phyloP scores from a whole-genome alignment of 2,797 vertebrate genomes.

The Stomatorhinus walkeri region DNA sequence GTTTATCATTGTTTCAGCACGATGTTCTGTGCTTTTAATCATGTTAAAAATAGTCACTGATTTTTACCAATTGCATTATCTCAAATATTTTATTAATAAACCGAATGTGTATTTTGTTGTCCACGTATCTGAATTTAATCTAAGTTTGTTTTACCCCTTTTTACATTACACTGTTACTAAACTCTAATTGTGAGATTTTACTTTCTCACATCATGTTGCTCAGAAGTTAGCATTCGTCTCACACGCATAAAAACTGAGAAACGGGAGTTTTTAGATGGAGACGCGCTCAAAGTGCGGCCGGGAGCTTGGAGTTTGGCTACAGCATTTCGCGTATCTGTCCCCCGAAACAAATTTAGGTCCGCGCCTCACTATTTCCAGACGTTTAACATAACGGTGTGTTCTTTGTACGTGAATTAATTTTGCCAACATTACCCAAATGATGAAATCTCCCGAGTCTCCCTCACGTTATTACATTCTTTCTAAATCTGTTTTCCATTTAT shows the following conservation, averaged over 20 bases:
- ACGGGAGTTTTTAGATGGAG: background rate
- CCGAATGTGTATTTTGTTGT: background rate
- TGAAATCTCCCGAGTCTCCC: background rate
- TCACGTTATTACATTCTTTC: background rate
- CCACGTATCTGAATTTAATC: background rate
- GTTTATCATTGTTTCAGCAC: background rate
- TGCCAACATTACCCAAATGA: background rate
- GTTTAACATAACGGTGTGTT: background rate
- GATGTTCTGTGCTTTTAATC: background rate
- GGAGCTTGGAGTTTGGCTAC: background rate
- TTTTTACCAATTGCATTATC: background rate
- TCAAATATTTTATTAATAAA: background rate
- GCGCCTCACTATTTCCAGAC: background rate
- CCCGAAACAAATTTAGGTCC: background rate
- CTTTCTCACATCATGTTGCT: background rate
- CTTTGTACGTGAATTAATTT: background rate
- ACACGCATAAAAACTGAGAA: background rate
- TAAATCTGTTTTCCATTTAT: constrained; percentile 2
- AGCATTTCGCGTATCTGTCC: background rate
- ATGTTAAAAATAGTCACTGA: background rate
- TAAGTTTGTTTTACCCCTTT: background rate
- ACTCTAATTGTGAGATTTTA: background rate
- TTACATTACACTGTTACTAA: background rate
- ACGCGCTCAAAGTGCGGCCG: background rate
- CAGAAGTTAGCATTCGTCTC: background rate